Evolutionary conservation across 2,113 vertebrate species (phyloP).

Genomic region (Cygnus buccinator): DNA sequence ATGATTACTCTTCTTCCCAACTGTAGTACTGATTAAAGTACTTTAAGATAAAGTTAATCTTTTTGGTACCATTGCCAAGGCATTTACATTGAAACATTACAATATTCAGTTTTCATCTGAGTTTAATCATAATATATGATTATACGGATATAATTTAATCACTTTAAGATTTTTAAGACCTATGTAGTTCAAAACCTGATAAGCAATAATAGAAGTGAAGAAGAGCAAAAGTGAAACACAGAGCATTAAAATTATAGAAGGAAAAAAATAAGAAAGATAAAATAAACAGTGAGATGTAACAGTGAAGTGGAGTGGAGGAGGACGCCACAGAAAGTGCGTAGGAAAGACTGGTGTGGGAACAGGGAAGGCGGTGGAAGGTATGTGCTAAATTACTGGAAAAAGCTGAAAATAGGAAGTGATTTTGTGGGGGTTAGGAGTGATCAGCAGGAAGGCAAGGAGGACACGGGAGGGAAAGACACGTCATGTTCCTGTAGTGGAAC

Average conservation of each 20-base stretch:
- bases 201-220: background rate
- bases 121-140: constrained; percentile 1
- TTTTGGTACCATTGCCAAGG: background rate
- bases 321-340: background rate
- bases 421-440: constrained; percentile 27
- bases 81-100: background rate
- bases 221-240: background rate
- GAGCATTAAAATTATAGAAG: background rate
- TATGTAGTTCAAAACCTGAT: background rate
- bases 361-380: constrained; percentile 10
- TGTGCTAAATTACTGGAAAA: constrained; percentile 44
- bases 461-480: constrained; percentile 35
- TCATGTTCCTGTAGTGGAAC: constrained; percentile 34
- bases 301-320: background rate
- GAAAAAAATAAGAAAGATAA: background rate
- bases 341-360: background rate
- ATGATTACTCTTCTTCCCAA: background rate
- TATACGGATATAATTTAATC: background rate
- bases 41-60: background rate
- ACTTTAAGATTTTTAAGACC: constrained; percentile 12
- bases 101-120: background rate
- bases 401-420: constrained; percentile 35
- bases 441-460: constrained; percentile 37
- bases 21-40: background rate
- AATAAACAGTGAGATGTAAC: background rate